Percentiles rank a stretch among this genome's conserved stretches.
Conservation (phyloP, 2,888 invertebrate species). For the Diarsia brunnea region DNA sequence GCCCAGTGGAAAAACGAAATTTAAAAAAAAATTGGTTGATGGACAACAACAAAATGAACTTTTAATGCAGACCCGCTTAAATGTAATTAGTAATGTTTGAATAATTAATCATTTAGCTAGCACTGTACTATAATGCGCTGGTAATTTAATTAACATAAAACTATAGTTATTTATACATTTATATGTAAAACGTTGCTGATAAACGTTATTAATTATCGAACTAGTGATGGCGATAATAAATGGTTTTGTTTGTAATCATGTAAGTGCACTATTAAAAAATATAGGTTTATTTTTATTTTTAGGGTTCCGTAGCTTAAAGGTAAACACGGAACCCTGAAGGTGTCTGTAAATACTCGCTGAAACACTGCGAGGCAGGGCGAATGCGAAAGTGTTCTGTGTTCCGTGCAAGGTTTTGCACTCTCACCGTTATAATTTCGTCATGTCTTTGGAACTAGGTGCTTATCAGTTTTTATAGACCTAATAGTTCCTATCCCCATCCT, state of each 20-base stretch:
- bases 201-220: conserved; percentile 42
- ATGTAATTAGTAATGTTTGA: conserved; percentile 33
- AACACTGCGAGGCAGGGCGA: not conserved
- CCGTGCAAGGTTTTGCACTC: not conserved
- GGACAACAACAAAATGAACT: not conserved
- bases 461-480: too few relatives aligned
- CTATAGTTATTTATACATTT: conserved; percentile 26
- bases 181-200: conserved; percentile 41
- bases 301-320: not conserved
- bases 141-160: conserved; percentile 50
- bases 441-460: too few relatives aligned
- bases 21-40: not conserved
- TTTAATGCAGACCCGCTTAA: conserved; percentile 3
- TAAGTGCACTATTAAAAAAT: conserved; percentile 3
- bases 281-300: not conserved
- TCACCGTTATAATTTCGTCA: not conserved
- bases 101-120: conserved; percentile 40
- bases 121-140: conserved; percentile 13
- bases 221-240: conserved; percentile 29
- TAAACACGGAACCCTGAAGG: not conserved
- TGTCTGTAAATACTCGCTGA: not conserved
- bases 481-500: too few relatives aligned
- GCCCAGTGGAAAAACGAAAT: too few relatives aligned
- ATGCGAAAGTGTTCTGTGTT: not conserved
- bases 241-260: conserved; percentile 2